These are phyloP conservation scores for Pangasius larnaudii DNA, from an alignment of 2,797 vertebrate species.

Conservation along the genomic window DNA sequence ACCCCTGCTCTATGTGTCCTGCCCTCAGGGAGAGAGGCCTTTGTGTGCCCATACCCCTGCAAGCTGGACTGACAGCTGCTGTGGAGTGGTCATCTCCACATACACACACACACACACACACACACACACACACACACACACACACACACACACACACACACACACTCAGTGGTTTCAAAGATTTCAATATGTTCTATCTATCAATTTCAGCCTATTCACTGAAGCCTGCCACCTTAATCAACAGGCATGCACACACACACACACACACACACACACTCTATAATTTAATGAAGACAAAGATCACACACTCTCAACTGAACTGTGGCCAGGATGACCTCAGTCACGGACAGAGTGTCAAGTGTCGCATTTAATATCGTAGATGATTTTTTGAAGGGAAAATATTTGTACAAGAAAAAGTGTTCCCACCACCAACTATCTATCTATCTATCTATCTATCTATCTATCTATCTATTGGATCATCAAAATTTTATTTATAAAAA, in stretches of 20 bases:
- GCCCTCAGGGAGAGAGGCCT: constrained; percentile 75
- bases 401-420: not conserved
- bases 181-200: constrained; percentile 33
- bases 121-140: constrained; percentile 5
- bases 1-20: constrained; percentile 79
- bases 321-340: constrained; percentile 24
- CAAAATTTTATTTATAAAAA: no score
- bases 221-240: not conserved
- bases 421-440: not conserved
- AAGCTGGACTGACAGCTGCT: constrained; percentile 83
- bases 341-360: not conserved
- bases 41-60: constrained; percentile 78
- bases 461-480: not conserved
- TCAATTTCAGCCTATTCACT: constrained; percentile 27
- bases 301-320: constrained; percentile 18
- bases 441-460: not conserved
- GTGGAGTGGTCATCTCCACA: constrained; percentile 56
- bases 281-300: constrained; percentile 70
- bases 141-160: constrained; percentile 23
- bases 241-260: constrained; percentile 53
- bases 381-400: not conserved
- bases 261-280: constrained; percentile 47
- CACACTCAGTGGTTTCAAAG: constrained; percentile 12
- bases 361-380: constrained; percentile 3
- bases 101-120: constrained; percentile 48